phyloP scores from a whole-genome alignment of 1,140 invertebrate species.

The Panulirus ornatus region DNA sequence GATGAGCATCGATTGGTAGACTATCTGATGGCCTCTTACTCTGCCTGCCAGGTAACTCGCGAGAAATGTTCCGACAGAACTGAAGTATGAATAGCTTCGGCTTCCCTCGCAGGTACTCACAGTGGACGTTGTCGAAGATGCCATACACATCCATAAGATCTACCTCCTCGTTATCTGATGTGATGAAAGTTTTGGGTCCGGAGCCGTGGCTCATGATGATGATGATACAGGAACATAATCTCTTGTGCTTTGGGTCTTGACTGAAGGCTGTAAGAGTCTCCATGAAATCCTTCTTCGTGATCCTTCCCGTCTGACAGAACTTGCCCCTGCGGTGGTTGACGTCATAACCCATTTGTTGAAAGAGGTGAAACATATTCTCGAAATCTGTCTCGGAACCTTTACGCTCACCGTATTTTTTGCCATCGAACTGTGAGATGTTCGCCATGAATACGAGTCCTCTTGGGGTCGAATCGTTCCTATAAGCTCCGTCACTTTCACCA shows the following conservation, averaged over 20 bases:
- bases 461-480: conserved; percentile 68
- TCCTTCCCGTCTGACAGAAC: conserved; percentile 59
- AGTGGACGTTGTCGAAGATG: conserved; percentile 82
- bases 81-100: conserved; percentile 91
- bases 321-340: conserved; percentile 19
- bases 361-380: conserved; percentile 57
- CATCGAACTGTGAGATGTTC: conserved; percentile 59
- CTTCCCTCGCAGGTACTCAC: conserved; percentile 82
- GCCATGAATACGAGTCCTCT: conserved; percentile 67
- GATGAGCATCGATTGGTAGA: background rate
- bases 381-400: conserved; percentile 59
- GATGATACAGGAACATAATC: conserved; percentile 50
- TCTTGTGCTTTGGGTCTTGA: conserved; percentile 15
- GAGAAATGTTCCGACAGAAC: conserved; percentile 82
- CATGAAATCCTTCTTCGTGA: conserved; percentile 59
- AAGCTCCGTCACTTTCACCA: conserved; percentile 64
- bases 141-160: conserved; percentile 70
- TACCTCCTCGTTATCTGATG: conserved; percentile 64
- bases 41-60: background rate
- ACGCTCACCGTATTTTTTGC: conserved; percentile 35
- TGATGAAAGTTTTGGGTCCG: conserved; percentile 63
- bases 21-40: background rate
- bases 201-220: conserved; percentile 71
- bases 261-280: conserved; percentile 45
- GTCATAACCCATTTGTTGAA: conserved; percentile 70